Percentiles rank a stretch among this genome's conserved stretches.
Evolutionary conservation across 2,888 invertebrate genomes (phyloP).

Genomic region (Napeogenes sylphis): DNA sequence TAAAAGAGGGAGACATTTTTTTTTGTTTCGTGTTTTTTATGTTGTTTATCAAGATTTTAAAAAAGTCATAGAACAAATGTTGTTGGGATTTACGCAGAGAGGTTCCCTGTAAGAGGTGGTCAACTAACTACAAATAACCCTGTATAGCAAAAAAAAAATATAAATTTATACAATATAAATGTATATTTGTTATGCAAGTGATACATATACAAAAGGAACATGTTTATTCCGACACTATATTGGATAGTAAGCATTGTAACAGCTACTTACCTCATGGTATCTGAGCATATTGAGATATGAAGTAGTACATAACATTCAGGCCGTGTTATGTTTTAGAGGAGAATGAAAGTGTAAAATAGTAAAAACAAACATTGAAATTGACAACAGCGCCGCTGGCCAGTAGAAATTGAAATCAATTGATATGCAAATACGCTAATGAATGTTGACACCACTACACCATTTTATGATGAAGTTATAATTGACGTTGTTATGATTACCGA

Average conservation of each 20-base stretch:
- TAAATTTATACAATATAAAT: no score
- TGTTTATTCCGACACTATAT: no score
- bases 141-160: no score
- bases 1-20: no score
- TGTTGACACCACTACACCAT: slow-evolving; percentile 29
- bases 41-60: no score
- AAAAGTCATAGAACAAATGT: no score
- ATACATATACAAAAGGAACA: no score
- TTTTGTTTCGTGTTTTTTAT: no score
- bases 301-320: slow-evolving; percentile 55
- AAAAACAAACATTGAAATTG: slow-evolving; percentile 33
- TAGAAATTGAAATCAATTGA: slow-evolving; percentile 29
- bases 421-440: slow-evolving; percentile 31
- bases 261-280: slow-evolving; percentile 41
- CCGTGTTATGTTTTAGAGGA: slow-evolving; percentile 41
- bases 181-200: no score
- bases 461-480: slow-evolving; percentile 28
- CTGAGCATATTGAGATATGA: slow-evolving; percentile 52
- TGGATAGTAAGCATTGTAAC: not conserved
- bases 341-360: slow-evolving; percentile 49
- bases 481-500: slow-evolving; percentile 18
- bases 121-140: no score
- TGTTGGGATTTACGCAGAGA: no score
- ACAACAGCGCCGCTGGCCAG: slow-evolving; percentile 26
- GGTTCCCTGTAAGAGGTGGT: no score